Conservation (phyloP, 2,113 vertebrate species). For the Camelus bactrianus region DNA sequence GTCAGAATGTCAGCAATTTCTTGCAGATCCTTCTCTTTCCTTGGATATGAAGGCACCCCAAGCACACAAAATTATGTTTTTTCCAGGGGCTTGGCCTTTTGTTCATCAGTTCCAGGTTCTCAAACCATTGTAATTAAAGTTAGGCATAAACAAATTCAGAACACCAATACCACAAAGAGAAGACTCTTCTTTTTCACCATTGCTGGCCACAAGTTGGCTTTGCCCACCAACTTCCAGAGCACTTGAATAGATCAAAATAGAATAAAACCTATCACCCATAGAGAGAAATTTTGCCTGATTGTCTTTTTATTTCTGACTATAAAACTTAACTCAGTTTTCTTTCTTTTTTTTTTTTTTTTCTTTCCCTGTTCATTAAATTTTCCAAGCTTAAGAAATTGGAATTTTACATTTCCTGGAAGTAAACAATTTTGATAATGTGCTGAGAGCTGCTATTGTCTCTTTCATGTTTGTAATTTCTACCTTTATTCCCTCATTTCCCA, state of each 20-base stretch:
- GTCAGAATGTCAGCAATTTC: constrained; percentile 3
- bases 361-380: not conserved
- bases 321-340: not conserved
- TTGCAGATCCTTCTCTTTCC: not conserved
- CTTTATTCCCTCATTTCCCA: not conserved
- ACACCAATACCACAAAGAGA: not conserved
- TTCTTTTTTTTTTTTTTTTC: not conserved
- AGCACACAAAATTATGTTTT: not conserved
- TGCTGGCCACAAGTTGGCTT: not conserved
- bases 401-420: not conserved
- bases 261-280: not conserved
- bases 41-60: not conserved
- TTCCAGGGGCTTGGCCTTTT: not conserved
- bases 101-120: not conserved
- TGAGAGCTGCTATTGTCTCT: not conserved
- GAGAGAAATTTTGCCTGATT: not conserved
- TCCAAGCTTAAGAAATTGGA: not conserved
- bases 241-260: not conserved
- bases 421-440: not conserved
- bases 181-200: not conserved
- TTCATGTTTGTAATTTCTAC: not conserved
- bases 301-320: not conserved
- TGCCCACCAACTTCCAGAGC: not conserved
- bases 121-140: not conserved
- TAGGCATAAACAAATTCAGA: not conserved